A percentile compares a stretch with the other conserved stretches of the same genome.
These are phyloP conservation scores for Camponotus fellah DNA, from an alignment of 2,888 invertebrate genomes.

Conservation along the genomic window DNA sequence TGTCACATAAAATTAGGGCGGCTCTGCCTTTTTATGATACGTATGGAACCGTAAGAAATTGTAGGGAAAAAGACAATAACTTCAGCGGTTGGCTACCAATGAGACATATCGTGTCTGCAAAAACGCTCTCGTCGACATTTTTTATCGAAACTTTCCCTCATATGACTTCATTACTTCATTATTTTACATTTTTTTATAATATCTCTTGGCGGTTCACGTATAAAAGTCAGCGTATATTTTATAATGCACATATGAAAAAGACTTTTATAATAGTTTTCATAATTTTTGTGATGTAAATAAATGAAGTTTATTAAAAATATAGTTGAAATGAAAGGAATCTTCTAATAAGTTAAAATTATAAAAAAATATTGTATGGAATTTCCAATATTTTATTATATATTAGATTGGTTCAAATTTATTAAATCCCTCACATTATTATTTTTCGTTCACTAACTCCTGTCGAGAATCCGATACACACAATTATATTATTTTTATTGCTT, in stretches of 20 bases:
- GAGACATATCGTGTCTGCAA: neutral
- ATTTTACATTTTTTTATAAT: neutral
- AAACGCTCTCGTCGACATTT: neutral
- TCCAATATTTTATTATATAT: neutral
- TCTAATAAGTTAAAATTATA: neutral
- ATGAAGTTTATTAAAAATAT: neutral
- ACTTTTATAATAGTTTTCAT: neutral
- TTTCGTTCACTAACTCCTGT: neutral
- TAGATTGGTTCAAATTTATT: neutral
- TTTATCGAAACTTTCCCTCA: neutral
- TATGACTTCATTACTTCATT: constrained; percentile 10
- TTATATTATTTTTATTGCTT: neutral
- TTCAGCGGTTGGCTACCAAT: neutral
- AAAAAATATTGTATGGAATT: neutral
- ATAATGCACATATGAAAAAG: neutral
- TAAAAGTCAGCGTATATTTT: neutral
- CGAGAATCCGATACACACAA: neutral
- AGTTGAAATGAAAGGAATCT: neutral
- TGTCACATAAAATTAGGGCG: constrained; percentile 34
- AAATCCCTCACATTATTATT: neutral
- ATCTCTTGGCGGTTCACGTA: neutral
- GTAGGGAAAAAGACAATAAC: neutral
- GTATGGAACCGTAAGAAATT: constrained; percentile 18
- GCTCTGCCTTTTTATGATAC: constrained; percentile 12
- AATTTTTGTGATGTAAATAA: neutral